phyloP scores from a whole-genome alignment of 2,797 vertebrate genomes.

The Sternarchorhynchus goeldii region DNA sequence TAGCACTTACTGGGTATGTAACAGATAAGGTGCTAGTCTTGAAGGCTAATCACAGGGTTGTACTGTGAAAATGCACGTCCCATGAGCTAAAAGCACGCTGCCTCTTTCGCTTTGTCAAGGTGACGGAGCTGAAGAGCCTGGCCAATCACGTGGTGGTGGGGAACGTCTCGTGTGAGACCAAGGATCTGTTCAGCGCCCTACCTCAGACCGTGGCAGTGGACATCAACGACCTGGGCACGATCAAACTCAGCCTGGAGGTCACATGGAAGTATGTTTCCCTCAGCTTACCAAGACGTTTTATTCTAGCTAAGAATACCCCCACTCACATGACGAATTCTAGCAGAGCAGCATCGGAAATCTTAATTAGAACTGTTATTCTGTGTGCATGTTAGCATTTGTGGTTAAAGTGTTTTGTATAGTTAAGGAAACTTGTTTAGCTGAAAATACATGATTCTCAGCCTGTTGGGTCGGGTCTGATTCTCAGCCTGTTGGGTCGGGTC shows the following conservation, averaged over 20 bases:
- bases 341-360: too few relatives aligned
- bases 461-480: too few relatives aligned
- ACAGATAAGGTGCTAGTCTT: too few relatives aligned
- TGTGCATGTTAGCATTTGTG: too few relatives aligned
- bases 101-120: constrained; percentile 71
- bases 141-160: constrained; percentile 95
- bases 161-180: constrained; percentile 93
- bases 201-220: constrained; percentile 95
- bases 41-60: not conserved
- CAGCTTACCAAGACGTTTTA: not conserved
- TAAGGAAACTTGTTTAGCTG: too few relatives aligned
- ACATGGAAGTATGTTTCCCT: constrained; percentile 89
- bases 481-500: too few relatives aligned
- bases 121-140: constrained; percentile 92
- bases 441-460: too few relatives aligned
- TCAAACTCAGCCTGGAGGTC: constrained; percentile 95
- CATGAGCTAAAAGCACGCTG: not conserved
- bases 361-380: too few relatives aligned
- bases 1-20: not conserved
- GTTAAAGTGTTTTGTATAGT: too few relatives aligned
- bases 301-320: not conserved
- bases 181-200: constrained; percentile 90
- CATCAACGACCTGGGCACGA: constrained; percentile 96
- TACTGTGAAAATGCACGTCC: not conserved
- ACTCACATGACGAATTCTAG: not conserved